Conservation (phyloP, 2,888 invertebrate genomes). For the Mystacides longicornis region DNA sequence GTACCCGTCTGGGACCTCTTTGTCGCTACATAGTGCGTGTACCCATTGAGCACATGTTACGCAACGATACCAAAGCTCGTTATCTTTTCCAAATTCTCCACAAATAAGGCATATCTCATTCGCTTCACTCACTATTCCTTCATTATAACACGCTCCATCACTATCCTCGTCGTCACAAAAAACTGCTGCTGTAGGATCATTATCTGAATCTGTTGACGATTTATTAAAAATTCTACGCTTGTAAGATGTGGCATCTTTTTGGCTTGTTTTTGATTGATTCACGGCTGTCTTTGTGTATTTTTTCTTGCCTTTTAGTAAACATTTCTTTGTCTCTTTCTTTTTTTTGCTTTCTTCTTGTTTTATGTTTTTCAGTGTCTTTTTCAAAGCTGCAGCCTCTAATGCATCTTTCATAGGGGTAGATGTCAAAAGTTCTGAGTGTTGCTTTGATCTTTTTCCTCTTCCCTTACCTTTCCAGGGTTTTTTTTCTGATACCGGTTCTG, state of each 20-base stretch:
- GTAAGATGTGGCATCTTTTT: background rate
- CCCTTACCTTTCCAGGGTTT: background rate
- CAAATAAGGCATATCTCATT: slow-evolving; percentile 27
- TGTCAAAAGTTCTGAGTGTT: slow-evolving; percentile 30
- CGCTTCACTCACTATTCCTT: slow-evolving; percentile 4
- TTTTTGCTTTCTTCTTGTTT: background rate
- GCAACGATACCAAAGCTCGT: slow-evolving; percentile 29
- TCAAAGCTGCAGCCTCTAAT: slow-evolving; percentile 21
- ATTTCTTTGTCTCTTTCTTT: background rate
- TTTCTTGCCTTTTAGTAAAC: background rate
- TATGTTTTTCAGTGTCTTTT: slow-evolving; percentile 10
- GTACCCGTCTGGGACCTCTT: slow-evolving; percentile 28
- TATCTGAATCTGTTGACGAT: background rate
- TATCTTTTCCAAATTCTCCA: too few relatives aligned
- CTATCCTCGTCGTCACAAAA: background rate
- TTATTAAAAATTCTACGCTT: background rate
- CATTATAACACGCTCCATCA: slow-evolving; percentile 22
- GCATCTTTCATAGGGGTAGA: slow-evolving; percentile 29
- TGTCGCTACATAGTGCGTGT: slow-evolving; percentile 28
- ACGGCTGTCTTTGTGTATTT: background rate
- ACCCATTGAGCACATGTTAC: slow-evolving; percentile 29
- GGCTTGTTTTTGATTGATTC: background rate
- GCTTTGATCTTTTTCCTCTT: slow-evolving; percentile 26
- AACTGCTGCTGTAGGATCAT: background rate
- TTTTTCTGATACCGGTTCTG: background rate